phyloP scores from a whole-genome alignment of 1,140 invertebrate species.

The Brachionus rubens region DNA sequence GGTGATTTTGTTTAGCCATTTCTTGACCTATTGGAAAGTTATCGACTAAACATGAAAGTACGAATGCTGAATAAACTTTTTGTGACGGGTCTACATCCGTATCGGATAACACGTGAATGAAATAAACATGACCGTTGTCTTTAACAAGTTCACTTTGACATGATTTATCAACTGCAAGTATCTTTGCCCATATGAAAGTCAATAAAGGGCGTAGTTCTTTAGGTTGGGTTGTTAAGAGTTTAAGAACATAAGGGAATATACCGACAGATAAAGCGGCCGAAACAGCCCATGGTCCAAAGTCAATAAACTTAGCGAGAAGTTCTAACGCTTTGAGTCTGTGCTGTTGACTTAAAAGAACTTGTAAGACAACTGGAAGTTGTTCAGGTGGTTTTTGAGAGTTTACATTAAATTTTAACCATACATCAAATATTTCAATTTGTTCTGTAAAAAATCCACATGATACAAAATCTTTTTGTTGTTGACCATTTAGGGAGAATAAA shows the following conservation, averaged over 20 bases:
- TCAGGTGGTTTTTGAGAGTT: constrained; percentile 66
- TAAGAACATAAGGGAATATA: constrained; percentile 97
- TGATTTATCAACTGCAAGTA: constrained; percentile 89
- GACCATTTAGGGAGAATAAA: not conserved
- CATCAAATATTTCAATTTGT: constrained; percentile 42
- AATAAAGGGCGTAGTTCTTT: constrained; percentile 83
- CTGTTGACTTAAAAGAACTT: constrained; percentile 90
- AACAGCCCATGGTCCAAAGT: constrained; percentile 93
- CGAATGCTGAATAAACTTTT: constrained; percentile 43
- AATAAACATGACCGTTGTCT: constrained; percentile 91
- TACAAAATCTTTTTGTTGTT: not conserved
- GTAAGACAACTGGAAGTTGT: constrained; percentile 86
- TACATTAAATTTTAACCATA: constrained; percentile 17
- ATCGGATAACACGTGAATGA: constrained; percentile 63
- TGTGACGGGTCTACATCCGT: not conserved
- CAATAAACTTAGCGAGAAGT: constrained; percentile 87
- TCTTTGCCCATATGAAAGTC: constrained; percentile 99
- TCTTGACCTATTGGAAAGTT: not conserved
- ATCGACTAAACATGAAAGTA: not conserved
- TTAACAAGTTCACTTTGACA: constrained; percentile 92
- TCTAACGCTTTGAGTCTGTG: constrained; percentile 90
- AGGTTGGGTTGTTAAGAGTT: constrained; percentile 79
- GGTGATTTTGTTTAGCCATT: constrained; percentile 14
- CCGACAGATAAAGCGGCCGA: constrained; percentile 91
- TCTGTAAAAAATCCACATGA: constrained; percentile 38